phyloP scores from a whole-genome alignment of 1,140 invertebrate genomes.

The Riptortus pedestris region DNA sequence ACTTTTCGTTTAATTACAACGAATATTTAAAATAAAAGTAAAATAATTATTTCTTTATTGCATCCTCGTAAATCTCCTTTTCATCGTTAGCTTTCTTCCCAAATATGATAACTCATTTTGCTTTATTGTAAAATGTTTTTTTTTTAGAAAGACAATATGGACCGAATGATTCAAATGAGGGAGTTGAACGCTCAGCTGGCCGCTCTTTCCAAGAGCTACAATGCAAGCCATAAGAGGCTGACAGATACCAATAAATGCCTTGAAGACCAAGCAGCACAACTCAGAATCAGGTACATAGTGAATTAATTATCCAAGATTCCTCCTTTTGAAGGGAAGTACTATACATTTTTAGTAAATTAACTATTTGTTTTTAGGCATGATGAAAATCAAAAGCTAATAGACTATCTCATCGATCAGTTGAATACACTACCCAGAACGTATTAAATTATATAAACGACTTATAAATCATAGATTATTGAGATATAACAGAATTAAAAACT shows the following conservation, averaged over 20 bases:
- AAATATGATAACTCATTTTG: too few relatives aligned
- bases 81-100: too few relatives aligned
- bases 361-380: neutral
- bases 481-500: too few relatives aligned
- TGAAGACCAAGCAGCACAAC: conserved; percentile 1
- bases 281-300: conserved; percentile 7
- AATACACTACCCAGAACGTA: neutral
- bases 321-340: too few relatives aligned
- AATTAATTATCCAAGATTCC: too few relatives aligned
- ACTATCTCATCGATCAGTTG: neutral
- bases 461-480: too few relatives aligned
- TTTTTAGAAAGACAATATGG: conserved; percentile 3
- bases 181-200: neutral
- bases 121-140: neutral
- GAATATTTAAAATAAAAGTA: too few relatives aligned
- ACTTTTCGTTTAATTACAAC: too few relatives aligned
- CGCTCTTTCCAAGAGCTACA: conserved; percentile 2
- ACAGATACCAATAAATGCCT: neutral
- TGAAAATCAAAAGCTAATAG: neutral
- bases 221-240: neutral
- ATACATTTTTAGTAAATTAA: too few relatives aligned
- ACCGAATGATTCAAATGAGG: neutral
- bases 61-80: too few relatives aligned
- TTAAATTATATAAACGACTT: too few relatives aligned
- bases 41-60: too few relatives aligned